phyloP scores from a whole-genome alignment of 2,797 vertebrate genomes.

The Philypnodon macrostomus region DNA sequence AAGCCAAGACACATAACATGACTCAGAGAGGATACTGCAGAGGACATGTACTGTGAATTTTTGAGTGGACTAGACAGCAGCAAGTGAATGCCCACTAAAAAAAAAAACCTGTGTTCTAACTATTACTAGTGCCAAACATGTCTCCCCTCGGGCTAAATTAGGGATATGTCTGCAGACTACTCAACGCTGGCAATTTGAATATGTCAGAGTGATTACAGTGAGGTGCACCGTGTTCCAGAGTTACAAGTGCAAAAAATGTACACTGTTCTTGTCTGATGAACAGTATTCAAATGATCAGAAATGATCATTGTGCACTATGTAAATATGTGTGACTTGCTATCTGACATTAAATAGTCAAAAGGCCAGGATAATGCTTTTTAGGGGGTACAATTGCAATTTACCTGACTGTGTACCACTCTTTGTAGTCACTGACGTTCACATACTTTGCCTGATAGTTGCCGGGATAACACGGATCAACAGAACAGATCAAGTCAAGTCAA shows the following conservation, averaged over 20 bases:
- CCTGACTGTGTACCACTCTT: too few species aligned
- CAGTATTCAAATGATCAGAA: too few species aligned
- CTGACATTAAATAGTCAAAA: too few species aligned
- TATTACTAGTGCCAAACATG: conserved; percentile 51
- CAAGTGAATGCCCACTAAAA: conserved; percentile 39
- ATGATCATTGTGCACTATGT: conserved; percentile 45
- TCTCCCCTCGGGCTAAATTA: conserved; percentile 41
- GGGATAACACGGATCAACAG: too few species aligned
- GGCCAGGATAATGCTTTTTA: too few species aligned
- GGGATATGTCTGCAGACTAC: conserved; percentile 30
- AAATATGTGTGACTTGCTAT: conserved; percentile 46
- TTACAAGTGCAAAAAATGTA: conserved; percentile 33
- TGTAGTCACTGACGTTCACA: too few species aligned
- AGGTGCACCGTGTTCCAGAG: conserved; percentile 31
- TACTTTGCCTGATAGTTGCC: too few species aligned
- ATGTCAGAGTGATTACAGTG: conserved; percentile 47
- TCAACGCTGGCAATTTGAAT: conserved; percentile 49
- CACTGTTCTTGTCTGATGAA: too few species aligned
- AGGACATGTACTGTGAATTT: conserved; percentile 28
- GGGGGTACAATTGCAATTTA: too few species aligned
- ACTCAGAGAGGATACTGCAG: conserved; percentile 52
- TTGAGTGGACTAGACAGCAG: conserved; percentile 10
- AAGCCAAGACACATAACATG: conserved; percentile 68
- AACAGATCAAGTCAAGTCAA: too few species aligned
- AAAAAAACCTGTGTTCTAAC: conserved; percentile 60